Percentiles rank a stretch among this genome's conserved stretches.
These are phyloP conservation scores for Prunella strophiata DNA, from an alignment of 2,797 vertebrate species.

Conservation along the genomic window DNA sequence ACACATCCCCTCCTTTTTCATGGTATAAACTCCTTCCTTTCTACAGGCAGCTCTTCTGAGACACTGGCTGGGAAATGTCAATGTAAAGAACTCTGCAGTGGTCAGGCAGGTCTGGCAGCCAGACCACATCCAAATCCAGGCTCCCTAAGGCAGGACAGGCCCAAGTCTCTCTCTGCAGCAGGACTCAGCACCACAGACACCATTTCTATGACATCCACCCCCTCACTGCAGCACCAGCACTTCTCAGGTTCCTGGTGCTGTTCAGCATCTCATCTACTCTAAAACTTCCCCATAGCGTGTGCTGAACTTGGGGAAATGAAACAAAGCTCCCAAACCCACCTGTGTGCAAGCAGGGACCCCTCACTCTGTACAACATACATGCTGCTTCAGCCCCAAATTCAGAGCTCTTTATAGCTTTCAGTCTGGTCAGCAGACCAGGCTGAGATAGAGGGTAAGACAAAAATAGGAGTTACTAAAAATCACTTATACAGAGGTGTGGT, in stretches of 20 bases:
- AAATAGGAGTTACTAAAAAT: background rate
- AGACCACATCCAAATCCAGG: background rate
- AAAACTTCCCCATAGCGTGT: accelerated
- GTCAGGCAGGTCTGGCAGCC: background rate
- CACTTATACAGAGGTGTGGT: background rate
- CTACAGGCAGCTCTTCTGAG: background rate
- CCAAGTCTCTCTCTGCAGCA: accelerated
- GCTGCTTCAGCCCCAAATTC: background rate
- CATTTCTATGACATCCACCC: background rate
- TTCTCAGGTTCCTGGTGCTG: background rate
- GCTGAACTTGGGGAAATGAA: background rate
- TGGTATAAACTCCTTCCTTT: background rate
- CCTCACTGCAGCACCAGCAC: background rate
- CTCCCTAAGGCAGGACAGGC: background rate
- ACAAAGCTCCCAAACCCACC: background rate
- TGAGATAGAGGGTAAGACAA: background rate
- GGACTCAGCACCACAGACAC: background rate
- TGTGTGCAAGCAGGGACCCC: background rate
- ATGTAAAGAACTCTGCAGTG: background rate
- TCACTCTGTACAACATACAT: background rate
- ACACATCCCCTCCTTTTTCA: accelerated
- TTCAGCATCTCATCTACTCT: background rate
- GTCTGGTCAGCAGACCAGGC: background rate
- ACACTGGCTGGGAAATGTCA: accelerated
- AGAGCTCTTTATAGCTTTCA: background rate